Evolutionary conservation across 1,140 invertebrate species (phyloP).

Genomic region (Leptinotarsa texana): DNA sequence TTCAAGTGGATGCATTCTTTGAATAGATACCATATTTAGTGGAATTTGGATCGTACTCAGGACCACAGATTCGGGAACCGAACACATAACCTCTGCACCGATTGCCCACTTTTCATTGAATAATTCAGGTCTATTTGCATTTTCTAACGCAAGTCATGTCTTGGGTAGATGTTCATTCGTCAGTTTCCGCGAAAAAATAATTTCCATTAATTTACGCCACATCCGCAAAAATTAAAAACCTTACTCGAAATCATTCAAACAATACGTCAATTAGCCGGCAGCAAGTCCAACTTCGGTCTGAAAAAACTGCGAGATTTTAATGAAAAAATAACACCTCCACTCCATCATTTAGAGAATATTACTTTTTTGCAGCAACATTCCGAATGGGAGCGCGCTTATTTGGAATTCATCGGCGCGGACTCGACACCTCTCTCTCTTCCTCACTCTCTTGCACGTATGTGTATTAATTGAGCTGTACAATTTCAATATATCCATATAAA

Average conservation of each 20-base stretch:
- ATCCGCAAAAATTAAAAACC: slow-evolving; percentile 2
- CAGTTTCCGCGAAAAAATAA: neutral
- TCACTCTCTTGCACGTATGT: slow-evolving; percentile 36
- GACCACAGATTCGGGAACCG: too few relatives aligned
- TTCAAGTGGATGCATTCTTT: too few relatives aligned
- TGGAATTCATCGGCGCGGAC: slow-evolving; percentile 36
- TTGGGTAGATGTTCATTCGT: too few relatives aligned
- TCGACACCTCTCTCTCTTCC: neutral
- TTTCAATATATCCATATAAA: slow-evolving; percentile 50
- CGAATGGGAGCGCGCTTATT: slow-evolving; percentile 31
- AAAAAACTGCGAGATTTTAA: slow-evolving; percentile 9
- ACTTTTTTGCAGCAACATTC: slow-evolving; percentile 7
- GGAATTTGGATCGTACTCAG: too few relatives aligned
- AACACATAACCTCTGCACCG: too few relatives aligned
- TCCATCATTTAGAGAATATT: slow-evolving; percentile 14
- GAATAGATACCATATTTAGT: too few relatives aligned
- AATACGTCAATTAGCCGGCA: neutral
- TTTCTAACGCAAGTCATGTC: too few relatives aligned
- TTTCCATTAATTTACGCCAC: neutral
- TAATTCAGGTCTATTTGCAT: too few relatives aligned
- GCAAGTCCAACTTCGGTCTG: neutral
- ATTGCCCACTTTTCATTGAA: too few relatives aligned
- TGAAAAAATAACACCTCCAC: slow-evolving; percentile 9
- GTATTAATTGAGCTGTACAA: slow-evolving; percentile 49
- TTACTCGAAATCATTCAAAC: neutral